Conservation (phyloP, 53 echinoderm and acorn worm genomes). For the Arbacia lixula region DNA sequence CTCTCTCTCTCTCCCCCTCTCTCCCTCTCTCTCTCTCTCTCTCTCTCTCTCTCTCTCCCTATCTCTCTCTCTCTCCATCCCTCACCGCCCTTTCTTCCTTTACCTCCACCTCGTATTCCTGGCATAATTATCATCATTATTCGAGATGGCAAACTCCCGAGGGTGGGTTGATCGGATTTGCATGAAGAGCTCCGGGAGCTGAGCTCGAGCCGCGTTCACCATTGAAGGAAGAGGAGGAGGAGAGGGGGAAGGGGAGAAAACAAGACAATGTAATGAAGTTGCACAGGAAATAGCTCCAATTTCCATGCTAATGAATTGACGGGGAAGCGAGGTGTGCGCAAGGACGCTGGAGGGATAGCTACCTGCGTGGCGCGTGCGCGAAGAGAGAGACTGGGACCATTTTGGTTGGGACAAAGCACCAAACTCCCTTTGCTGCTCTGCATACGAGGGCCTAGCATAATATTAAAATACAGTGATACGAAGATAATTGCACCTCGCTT, state of each 20-base stretch:
- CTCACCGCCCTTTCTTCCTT: too few species aligned
- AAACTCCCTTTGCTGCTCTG: too few species aligned
- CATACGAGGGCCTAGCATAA: too few species aligned
- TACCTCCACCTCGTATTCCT: background rate
- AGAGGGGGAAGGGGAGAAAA: background rate
- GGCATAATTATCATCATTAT: conserved; percentile 37
- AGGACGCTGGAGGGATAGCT: too few species aligned
- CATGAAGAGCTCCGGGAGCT: conserved; percentile 19
- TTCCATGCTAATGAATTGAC: conserved; percentile 45
- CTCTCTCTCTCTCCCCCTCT: background rate
- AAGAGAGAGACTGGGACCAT: too few species aligned
- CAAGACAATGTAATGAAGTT: conserved; percentile 27
- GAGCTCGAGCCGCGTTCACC: too few species aligned
- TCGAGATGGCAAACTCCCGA: conserved; percentile 25
- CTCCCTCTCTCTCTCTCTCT: background rate
- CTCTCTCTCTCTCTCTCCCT: background rate
- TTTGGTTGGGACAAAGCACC: too few species aligned
- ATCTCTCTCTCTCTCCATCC: background rate
- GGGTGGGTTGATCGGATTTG: conserved; percentile 49
- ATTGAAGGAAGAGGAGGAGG: too few species aligned
- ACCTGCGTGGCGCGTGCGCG: too few species aligned
- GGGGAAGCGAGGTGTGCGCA: conserved; percentile 14
- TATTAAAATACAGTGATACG: too few species aligned
- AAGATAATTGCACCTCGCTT: too few species aligned
- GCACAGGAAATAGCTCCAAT: conserved; percentile 42